Evolutionary conservation across 2,888 invertebrate species (phyloP), one percentile per base, ranked within the genome.

Genomic region (Clitarchus hookeri): DNA sequence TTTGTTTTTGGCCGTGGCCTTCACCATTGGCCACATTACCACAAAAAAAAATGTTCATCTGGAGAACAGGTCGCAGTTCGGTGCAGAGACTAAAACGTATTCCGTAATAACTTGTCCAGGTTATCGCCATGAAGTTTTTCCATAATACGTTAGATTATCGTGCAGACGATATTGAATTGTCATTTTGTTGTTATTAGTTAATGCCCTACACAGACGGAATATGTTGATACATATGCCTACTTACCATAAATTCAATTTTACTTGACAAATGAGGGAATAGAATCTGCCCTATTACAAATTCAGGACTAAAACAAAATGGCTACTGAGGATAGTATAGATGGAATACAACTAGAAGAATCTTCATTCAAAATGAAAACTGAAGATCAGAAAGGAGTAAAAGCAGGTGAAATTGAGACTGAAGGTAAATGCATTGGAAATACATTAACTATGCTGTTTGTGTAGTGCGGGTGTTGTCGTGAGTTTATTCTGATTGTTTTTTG

Each of bases 321-420:
- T 94, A 96, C 96, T 92, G 96, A 96, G 91, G 96, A 96, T 93
- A 95, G 93, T 91, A 93, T 95, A 91, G 96, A 96, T 93, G 94
- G 94, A 91, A 96, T 96, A 91, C 96, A 96, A 94, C 92, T 93
- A 89, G 93, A 95, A 92, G 96, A 96, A 92, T 94, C 94, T 91
- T 94, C 94, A 90, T 92, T 93, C 89, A 92, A 92, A 88, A 93
- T 92, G 91, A 93, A 94, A 90, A 93, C 92, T 88, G 93, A 93
- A 88, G 93, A 93, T 89, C 91, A 93, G 90, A 93, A 92, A 87
- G 93, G 91, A 88, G 92, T 93, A 88, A 93, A 92, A 89, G 93
- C 94, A 89, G 93, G 94, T 88, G 94, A 93, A 89, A 93, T 94
- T 89, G 93, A 94, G 89, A 94, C 93, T 89, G 93, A 94, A 85